These are phyloP conservation scores for Eulimnadia texana DNA, from an alignment of 1,140 invertebrate genomes.

Conservation along the genomic window DNA sequence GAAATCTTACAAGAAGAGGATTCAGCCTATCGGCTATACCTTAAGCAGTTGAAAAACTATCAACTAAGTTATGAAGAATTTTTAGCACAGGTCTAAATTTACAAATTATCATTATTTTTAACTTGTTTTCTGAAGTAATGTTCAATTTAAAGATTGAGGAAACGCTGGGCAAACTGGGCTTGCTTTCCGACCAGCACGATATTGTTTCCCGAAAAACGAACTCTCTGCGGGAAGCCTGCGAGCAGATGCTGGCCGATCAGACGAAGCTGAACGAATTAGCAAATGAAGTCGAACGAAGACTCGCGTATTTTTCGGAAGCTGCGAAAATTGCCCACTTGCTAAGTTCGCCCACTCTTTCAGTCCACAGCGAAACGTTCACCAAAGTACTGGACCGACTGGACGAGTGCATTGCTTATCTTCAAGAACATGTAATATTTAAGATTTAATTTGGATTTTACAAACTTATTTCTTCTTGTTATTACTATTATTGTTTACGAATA, in stretches of 20 bases:
- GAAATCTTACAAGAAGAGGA: constrained; percentile 46
- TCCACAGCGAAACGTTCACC: constrained; percentile 68
- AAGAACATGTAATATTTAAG: constrained; percentile 63
- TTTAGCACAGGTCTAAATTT: constrained; percentile 37
- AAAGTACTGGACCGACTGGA: constrained; percentile 69
- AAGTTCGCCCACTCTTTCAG: constrained; percentile 58
- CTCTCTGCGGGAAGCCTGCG: constrained; percentile 73
- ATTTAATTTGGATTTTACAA: no score
- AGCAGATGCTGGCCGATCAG: constrained; percentile 75
- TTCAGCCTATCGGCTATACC: constrained; percentile 46
- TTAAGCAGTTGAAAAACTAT: constrained; percentile 49
- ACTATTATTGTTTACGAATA: no score
- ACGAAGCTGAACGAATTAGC: constrained; percentile 59
- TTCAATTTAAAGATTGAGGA: constrained; percentile 42
- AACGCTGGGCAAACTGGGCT: constrained; percentile 51
- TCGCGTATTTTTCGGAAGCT: constrained; percentile 74
- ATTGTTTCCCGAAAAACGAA: constrained; percentile 80
- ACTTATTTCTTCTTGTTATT: no score
- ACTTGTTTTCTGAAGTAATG: not conserved
- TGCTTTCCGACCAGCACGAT: constrained; percentile 59
- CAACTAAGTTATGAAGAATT: constrained; percentile 54
- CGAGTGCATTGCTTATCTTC: constrained; percentile 71
- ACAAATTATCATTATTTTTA: constrained; percentile 17
- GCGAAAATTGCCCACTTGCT: constrained; percentile 63
- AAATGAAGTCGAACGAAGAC: constrained; percentile 58